Conservation (phyloP, 2,113 vertebrate species). For the Silurus glanis region DNA sequence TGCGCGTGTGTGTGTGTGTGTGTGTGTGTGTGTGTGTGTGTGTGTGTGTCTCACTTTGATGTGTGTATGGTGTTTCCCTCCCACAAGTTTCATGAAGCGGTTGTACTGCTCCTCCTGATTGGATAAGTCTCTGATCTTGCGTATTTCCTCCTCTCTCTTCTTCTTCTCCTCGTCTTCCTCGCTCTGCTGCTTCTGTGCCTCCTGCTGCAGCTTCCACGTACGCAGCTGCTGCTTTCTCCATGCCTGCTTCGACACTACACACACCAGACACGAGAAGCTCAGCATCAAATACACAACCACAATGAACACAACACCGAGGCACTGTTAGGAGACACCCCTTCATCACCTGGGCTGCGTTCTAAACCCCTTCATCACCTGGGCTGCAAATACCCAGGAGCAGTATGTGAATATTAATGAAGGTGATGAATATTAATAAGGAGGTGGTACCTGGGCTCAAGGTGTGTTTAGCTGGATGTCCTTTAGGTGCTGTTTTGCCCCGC, state of each 20-base stretch:
- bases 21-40: neutral
- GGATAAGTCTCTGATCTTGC: constrained; percentile 91
- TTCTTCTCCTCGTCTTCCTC: constrained; percentile 88
- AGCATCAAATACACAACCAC: neutral
- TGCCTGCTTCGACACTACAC: constrained; percentile 77
- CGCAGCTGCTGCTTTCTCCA: constrained; percentile 87
- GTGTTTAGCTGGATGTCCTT: constrained; percentile 77
- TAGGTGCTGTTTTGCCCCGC: constrained; percentile 72
- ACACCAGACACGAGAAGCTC: constrained; percentile 25
- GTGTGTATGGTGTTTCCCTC: constrained; percentile 79
- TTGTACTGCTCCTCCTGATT: constrained; percentile 99
- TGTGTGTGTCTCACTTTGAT: constrained; percentile 74
- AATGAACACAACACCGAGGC: neutral
- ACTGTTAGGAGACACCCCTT: neutral
- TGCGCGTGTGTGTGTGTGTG: neutral
- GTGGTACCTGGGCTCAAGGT: constrained; percentile 66
- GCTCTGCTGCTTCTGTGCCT: constrained; percentile 79
- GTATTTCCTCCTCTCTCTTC: constrained; percentile 94
- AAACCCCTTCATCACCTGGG: no score
- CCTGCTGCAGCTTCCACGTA: constrained; percentile 87
- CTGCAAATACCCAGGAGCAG: neutral
- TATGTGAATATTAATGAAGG: neutral
- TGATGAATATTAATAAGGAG: neutral
- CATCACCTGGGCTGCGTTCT: no score
- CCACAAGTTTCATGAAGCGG: constrained; percentile 97